Evolutionary conservation across 2,113 vertebrate genomes (phyloP), one percentile per base, ranked within the genome.

Genomic region (Nesogale talazaci): DNA sequence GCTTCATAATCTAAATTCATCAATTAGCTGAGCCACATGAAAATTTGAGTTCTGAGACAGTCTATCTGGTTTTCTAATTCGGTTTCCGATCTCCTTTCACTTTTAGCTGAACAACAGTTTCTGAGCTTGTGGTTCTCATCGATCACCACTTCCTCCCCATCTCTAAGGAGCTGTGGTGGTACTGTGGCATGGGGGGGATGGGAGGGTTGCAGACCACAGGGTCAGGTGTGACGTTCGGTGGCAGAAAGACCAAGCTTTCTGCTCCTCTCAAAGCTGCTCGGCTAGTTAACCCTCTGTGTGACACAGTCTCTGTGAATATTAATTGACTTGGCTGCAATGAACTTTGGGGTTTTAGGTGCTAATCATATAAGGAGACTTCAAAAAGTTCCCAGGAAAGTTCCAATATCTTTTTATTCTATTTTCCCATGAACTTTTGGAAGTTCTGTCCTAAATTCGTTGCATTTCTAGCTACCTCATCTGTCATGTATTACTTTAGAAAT

Each of bases 31-130:
- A 29, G 9, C 42, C 69, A 74, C 59, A 65, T 83, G 17, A 17
- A 88, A 91, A 79, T 76, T 34, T 70, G 52, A 81, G 40, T 74
- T 92, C 78, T 69, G 63, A 15, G 22, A 27, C 23, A 9, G 70
- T 61, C 86, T 19, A 2, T 56, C 86, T 56, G 8, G 0, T 81
- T 88, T 95, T 74, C 59, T 88, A 57, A 83, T 65, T 86, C 20
- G 9, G 29, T 14, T 93, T 96, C 74, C 78, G 31, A 89, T 90
- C 29, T 78, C 19, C 29, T 89, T 31, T 36, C 34, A 52, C 52
- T 83, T 83, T 63, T 91, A 25, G 31, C 25, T 12, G 23, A 84
- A 91, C 25, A 40, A 31, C 52, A 40, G 56, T 70, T 69, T 78
- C n/a, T 57, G 65, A 27, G n/a, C 42, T 78, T 88, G 70, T 52